Base-by-base conservation (phyloP, 2,113 vertebrate species). In the Sula dactylatra region DNA sequence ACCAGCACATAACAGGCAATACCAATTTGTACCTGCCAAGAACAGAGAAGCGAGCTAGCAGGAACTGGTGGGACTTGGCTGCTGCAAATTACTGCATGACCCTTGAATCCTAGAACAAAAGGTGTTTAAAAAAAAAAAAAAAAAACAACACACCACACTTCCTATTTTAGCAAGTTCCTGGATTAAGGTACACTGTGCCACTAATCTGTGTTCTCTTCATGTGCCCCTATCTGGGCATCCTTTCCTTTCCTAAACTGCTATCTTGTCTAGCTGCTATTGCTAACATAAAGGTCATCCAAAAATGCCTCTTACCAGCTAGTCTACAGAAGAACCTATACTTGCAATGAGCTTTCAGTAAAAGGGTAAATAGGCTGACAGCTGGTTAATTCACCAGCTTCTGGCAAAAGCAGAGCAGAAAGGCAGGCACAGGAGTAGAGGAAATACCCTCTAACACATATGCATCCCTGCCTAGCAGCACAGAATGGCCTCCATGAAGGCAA, bases 201-300 rank as follows among this genome's bases (percentile, higher is more conserved):
- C 16, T 32, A 25, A 17, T 4, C 34, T 38, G 18, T 64, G 42
- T 13, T 49, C 31, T 10, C 4, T 32, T 42, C 54, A 27, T 0
- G 0, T 5, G 7, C 44, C 40, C 9, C 50, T 40, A 0, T 18
- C 36, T 4, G 1, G 34, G 65, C 7, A 65, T 65, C 40, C 45
- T 79, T 32, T 54, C 11, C 24, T n/a, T n/a, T 78, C 65, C 34
- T 47, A 20, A 31, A 56, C 20, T 58, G 52, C 15, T 17, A 3
- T 34, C 56, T 56, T 55, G 15, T 14, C 49, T 31, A 42, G 59
- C 36, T 49, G 61, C 31, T 55, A 34, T 36, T 20, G 38, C 18
- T 29, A 29, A 52, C 21, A 4, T 22, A 72, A 61, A 2, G 1
- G 31, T 26, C 6, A 3, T 40, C n/a, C 67, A 69, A 80, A 69